Base-by-base conservation (phyloP, 2,888 invertebrate genomes). In the Philereme vetulata region DNA sequence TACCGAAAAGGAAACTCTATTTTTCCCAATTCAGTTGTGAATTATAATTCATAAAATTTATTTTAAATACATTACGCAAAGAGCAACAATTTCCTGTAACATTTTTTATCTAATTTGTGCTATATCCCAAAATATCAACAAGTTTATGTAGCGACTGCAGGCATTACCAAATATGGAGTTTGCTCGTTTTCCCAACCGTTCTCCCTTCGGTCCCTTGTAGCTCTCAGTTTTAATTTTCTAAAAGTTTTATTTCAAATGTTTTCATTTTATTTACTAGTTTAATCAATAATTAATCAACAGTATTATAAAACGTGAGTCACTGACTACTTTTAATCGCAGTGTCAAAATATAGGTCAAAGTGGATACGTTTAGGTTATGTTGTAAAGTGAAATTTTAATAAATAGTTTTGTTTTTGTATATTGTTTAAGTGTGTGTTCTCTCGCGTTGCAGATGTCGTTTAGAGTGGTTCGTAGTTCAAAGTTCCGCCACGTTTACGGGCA, bases 401-500 rank as follows among this genome's bases (percentile, higher is more conserved):
- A 76, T 75, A 74, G 74, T 80, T 74, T 82, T 84, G 81, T 84
- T 79, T 81, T 79, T 81, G 82, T 82, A 81, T 84, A 72, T 82
- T 81, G 77, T 81, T 85, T 60, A 85, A 85, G 80, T 77, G 78
- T 76, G 75, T 72, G 72, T 85, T 88, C 86, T 88, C 86, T 85
- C 88, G 81, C 78, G 83, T 93, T 92, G 77, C 89, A 95, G 94
- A 97, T 98, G 97, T 98, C 98, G 93, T 98, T 98, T 94, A 96
- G 98, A 90, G 98, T 98, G 90, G 98, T 99, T 78, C 96, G 98
- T 93, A 97, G 96, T 93, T 98, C 98, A 87, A 99, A 99, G 94
- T 99, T 98, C 94, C 97, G 98, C 88, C 99, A 99, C 94, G 98
- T 99, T 82, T 94, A 94, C 81, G 98, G 97, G 73, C 96, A 97